These are phyloP conservation scores for Acanthurus tractus DNA, from an alignment of 2,797 vertebrate genomes.

Conservation along the genomic window DNA sequence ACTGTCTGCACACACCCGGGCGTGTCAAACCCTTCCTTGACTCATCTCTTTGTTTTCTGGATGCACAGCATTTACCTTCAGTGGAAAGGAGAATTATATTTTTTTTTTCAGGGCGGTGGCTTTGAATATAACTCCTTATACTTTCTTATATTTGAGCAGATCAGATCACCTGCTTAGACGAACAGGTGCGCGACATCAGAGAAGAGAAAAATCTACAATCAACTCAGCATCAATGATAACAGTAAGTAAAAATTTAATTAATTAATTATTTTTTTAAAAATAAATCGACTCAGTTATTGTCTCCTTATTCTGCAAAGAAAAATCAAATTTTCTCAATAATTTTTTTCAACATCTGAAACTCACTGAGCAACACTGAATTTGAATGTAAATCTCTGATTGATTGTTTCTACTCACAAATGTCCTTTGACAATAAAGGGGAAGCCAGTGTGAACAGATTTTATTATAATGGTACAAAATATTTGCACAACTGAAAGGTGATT, in stretches of 20 bases:
- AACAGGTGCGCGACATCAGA: conserved; percentile 37
- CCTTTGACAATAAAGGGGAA: not conserved
- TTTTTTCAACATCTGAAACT: not conserved
- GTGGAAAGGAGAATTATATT: not conserved
- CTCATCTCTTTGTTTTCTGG: conserved; percentile 69
- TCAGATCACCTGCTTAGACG: conserved; percentile 14
- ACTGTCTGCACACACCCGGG: conserved; percentile 55
- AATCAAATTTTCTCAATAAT: not conserved
- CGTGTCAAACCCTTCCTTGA: conserved; percentile 52
- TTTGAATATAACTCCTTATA: conserved; percentile 20
- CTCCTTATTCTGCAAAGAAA: not conserved
- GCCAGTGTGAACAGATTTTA: not conserved
- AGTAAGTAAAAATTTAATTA: conserved; percentile 62
- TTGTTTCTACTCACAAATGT: conserved; percentile 10
- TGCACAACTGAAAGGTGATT: conserved; percentile 1
- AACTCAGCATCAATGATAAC: conserved; percentile 47
- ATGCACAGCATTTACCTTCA: not conserved
- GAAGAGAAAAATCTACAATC: conserved; percentile 35
- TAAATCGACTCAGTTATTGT: not conserved
- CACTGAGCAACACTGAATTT: too few relatives aligned
- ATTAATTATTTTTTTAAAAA: not conserved
- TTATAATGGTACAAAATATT: not conserved
- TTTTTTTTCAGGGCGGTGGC: conserved; percentile 65
- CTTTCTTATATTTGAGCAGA: conserved; percentile 30
- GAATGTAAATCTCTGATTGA: not conserved